A percentile compares a stretch with the other conserved stretches of the same genome.
Conservation (phyloP, 2,888 invertebrate species). For the Aleiodes testaceus region DNA sequence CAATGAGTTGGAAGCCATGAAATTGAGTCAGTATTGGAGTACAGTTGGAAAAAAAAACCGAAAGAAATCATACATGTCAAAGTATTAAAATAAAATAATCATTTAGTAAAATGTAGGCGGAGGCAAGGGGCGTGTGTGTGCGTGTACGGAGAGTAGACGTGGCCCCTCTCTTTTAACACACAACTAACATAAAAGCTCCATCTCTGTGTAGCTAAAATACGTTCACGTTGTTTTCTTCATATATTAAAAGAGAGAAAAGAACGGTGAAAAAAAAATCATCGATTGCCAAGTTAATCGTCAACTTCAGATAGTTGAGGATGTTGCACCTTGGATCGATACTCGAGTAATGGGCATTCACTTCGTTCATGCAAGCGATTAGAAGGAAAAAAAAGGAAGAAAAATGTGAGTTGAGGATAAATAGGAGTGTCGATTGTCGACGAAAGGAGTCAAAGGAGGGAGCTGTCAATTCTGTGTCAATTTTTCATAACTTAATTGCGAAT, state of each 20-base stretch:
- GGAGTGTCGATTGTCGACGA: constrained; percentile 31
- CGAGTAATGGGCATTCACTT: constrained; percentile 27
- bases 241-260: too few species aligned
- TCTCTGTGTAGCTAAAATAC: neutral
- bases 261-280: too few species aligned
- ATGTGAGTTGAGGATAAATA: constrained; percentile 25
- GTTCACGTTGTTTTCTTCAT: too few species aligned
- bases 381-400: neutral
- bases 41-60: constrained; percentile 3
- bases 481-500: neutral
- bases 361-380: neutral
- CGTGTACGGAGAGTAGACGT: constrained; percentile 48
- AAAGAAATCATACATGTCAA: constrained; percentile 15
- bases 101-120: constrained; percentile 53
- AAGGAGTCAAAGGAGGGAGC: constrained; percentile 45
- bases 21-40: neutral
- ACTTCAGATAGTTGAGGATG: constrained; percentile 30
- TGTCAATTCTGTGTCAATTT: constrained; percentile 62
- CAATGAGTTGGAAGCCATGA: neutral
- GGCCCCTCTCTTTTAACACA: constrained; percentile 44
- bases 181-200: constrained; percentile 18
- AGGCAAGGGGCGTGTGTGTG: constrained; percentile 51
- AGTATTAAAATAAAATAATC: constrained; percentile 38
- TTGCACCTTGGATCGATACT: constrained; percentile 49
- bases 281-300: too few species aligned